Evolutionary conservation across 2,888 invertebrate genomes (phyloP).

Genomic region (Matsumyia berberina): DNA sequence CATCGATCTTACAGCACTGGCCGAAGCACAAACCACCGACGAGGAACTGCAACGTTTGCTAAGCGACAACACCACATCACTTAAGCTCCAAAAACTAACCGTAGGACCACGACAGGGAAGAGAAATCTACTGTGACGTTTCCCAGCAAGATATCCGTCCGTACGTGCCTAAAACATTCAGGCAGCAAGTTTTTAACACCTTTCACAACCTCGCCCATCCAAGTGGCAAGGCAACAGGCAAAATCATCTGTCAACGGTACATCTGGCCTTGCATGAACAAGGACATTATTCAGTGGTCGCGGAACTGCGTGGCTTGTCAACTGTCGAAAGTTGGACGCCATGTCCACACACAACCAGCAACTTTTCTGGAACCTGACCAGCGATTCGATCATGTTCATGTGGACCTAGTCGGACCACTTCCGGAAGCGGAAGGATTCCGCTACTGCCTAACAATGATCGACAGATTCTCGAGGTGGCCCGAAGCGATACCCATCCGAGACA

Average conservation of each 20-base stretch:
- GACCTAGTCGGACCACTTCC: conserved; percentile 44
- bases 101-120: background rate
- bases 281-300: background rate
- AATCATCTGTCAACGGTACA: conserved; percentile 30
- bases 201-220: conserved; percentile 10
- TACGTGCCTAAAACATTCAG: conserved; percentile 4
- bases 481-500: conserved; percentile 50
- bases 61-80: conserved; percentile 3
- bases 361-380: conserved; percentile 18
- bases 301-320: conserved; percentile 38
- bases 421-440: conserved; percentile 16
- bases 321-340: conserved; percentile 32
- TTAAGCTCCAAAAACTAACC: conserved; percentile 20
- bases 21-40: conserved; percentile 1
- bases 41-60: conserved; percentile 4
- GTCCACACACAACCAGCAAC: background rate
- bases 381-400: conserved; percentile 52
- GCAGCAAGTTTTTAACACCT: conserved; percentile 11
- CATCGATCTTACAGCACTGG: background rate
- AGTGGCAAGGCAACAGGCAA: conserved; percentile 3
- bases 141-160: conserved; percentile 16
- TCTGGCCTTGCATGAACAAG: conserved; percentile 46
- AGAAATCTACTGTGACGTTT: conserved; percentile 21
- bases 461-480: conserved; percentile 25
- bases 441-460: conserved; percentile 56